Percentiles rank a stretch among this genome's conserved stretches.
Conservation (phyloP, 1,140 invertebrate genomes). For the Diorhabda carinulata region DNA sequence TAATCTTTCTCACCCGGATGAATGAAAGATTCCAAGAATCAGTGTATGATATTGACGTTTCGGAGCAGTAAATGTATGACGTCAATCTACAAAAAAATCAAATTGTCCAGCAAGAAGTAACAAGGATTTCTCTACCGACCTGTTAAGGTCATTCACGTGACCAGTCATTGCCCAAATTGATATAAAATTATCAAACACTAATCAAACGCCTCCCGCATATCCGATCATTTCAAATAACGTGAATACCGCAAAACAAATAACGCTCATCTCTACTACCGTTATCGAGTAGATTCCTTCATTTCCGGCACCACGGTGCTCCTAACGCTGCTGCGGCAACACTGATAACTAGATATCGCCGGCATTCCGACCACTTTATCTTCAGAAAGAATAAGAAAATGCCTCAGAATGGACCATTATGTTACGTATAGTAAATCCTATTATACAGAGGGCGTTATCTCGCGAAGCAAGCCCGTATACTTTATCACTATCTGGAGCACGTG, state of each 20-base stretch:
- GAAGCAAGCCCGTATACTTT: slow-evolving; percentile 43
- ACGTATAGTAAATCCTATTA: slow-evolving; percentile 51
- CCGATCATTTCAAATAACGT: too few species aligned
- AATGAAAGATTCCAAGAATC: too few species aligned
- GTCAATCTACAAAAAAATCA: too few species aligned
- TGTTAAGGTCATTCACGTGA: too few species aligned
- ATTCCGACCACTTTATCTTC: slow-evolving; percentile 48
- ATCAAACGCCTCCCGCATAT: too few species aligned
- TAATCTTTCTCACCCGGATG: too few species aligned
- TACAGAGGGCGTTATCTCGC: slow-evolving; percentile 47
- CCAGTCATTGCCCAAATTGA: too few species aligned
- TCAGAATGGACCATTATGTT: slow-evolving; percentile 51
- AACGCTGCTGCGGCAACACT: slow-evolving; percentile 47
- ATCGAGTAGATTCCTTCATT: slow-evolving; percentile 48
- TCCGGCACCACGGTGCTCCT: slow-evolving; percentile 34
- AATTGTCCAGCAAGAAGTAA: too few species aligned
- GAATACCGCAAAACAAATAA: not conserved
- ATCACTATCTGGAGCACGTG: slow-evolving; percentile 46
- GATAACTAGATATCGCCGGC: slow-evolving; percentile 49
- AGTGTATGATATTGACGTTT: too few species aligned
- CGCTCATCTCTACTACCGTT: slow-evolving; percentile 31
- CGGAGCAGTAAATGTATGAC: too few species aligned
- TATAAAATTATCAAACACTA: too few species aligned
- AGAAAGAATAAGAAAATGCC: slow-evolving; percentile 51
- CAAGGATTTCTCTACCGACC: too few species aligned